Evolutionary conservation across 2,113 vertebrate species (phyloP).

Genomic region (Pteronura brasiliensis): DNA sequence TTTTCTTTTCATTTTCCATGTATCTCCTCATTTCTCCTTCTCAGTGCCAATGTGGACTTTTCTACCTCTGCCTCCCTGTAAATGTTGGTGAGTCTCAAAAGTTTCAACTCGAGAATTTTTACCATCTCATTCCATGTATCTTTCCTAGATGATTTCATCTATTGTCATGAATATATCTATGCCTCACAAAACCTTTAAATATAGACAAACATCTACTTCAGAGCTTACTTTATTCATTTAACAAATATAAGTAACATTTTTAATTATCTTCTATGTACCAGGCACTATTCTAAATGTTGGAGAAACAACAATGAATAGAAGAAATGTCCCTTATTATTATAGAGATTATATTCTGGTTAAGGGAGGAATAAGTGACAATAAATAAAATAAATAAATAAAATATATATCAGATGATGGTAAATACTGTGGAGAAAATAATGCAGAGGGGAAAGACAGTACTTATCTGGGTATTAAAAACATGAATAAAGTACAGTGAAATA

Average conservation of each 20-base stretch:
- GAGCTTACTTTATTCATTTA: background rate
- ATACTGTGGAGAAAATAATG: background rate
- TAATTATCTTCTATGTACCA: background rate
- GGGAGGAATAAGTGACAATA: background rate
- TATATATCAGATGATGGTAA: background rate
- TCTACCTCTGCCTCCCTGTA: background rate
- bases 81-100: background rate
- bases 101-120: background rate
- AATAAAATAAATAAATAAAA: background rate
- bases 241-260: background rate
- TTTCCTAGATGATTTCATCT: background rate
- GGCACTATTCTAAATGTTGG: background rate
- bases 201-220: background rate
- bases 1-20: background rate
- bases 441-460: background rate
- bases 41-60: background rate
- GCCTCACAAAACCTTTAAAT: background rate
- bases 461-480: background rate
- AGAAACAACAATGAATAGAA: background rate
- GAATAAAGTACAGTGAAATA: background rate
- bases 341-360: background rate
- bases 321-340: background rate
- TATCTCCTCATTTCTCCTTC: background rate
- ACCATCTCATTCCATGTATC: background rate
- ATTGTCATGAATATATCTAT: background rate